Base-by-base conservation (phyloP, 2,888 invertebrate genomes). In the Lochmaea crataegi region DNA sequence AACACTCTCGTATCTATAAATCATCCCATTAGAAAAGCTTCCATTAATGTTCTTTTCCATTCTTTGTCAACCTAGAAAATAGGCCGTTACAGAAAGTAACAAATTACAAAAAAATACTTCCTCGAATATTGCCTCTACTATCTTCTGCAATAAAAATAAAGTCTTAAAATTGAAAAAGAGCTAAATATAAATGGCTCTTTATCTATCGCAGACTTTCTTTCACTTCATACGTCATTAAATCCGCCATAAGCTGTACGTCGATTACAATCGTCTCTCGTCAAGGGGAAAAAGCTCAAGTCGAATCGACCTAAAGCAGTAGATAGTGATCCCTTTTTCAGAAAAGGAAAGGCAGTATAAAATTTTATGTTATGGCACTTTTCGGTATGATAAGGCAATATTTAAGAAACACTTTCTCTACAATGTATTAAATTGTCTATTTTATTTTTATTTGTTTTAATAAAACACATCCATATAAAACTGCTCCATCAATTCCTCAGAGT, bases 191-290 rank as follows among this genome's bases (percentile, higher is more conserved):
- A 58, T 58, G 26, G 12, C 58, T 58, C 22, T 58, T 12, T 58
- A 32, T 53, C 58, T 58, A 61, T 45, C 18, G 45, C 16, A 48
- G 51, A 26, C 53, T 61, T 63, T 69, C 68, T 51, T 63, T 69
- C 68, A 56, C 68, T 68, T 68, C 45, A 69, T 69, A 69, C 63
- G 63, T 41, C 63, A 69, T 69, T 69, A 69, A 69, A 63, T 63
- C 68, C 67, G 58, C 67, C 68, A 69, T 69, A 69, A 69, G 68
- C 68, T 63, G 32, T 22, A 69, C 68, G 63, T 67, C 57, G 45
- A 66, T 56, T 66, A 14, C 56, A 32, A 51, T 32, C 63, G n/a
- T 41, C 11, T 63, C 63, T 41, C 63, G 63, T 41, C 12, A 10
- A 32, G 53, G 53, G 11, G n/a, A 66, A 67, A 67, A 58, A 58